Conservation (phyloP, 2,797 vertebrate genomes). For the Apogon talboti region DNA sequence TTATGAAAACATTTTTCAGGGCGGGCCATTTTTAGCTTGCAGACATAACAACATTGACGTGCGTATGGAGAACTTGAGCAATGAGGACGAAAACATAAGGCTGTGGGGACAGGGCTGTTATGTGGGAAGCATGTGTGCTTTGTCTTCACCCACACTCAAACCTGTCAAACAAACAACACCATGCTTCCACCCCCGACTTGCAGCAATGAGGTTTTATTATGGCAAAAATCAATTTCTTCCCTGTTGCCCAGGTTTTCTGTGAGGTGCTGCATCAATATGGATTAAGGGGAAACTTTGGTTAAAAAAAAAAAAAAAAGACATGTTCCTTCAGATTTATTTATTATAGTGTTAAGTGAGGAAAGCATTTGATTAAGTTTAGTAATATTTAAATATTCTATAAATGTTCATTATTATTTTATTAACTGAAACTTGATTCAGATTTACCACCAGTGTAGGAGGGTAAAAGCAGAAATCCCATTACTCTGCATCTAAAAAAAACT, state of each 20-base stretch:
- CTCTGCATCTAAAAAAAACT: background rate
- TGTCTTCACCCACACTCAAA: conserved; percentile 70
- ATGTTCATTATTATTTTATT: background rate
- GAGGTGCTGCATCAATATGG: conserved; percentile 30
- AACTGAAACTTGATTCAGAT: no score
- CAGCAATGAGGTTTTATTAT: conserved; percentile 30
- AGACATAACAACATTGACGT: conserved; percentile 21
- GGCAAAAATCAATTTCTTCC: conserved; percentile 32
- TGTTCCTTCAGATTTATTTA: conserved; percentile 11
- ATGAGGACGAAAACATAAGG: conserved; percentile 42
- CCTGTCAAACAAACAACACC: conserved; percentile 67
- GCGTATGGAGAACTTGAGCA: conserved; percentile 25
- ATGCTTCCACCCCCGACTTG: conserved; percentile 58
- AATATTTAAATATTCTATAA: background rate
- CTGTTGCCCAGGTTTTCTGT: conserved; percentile 17
- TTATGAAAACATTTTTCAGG: conserved; percentile 14
- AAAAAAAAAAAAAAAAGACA: no score
- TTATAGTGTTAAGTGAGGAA: conserved; percentile 5
- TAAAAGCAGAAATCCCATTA: background rate
- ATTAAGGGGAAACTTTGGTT: background rate
- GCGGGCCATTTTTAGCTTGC: conserved; percentile 30
- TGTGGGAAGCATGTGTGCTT: conserved; percentile 65
- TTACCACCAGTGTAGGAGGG: background rate
- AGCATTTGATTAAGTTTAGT: background rate
- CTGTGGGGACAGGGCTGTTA: conserved; percentile 50